phyloP scores from a whole-genome alignment of 2,888 invertebrate species.

The Lepidocyrtoides sp. region DNA sequence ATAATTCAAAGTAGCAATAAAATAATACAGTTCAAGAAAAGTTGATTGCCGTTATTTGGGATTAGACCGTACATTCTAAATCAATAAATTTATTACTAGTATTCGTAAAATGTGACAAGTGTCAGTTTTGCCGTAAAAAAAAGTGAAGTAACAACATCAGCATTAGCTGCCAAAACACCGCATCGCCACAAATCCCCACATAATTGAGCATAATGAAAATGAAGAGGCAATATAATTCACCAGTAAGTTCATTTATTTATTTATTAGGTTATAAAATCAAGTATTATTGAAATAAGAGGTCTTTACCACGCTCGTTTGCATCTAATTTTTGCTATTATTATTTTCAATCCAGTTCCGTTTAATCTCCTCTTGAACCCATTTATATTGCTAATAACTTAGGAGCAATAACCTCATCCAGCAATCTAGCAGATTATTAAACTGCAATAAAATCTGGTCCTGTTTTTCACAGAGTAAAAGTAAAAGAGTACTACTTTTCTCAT shows the following conservation, averaged over 20 bases:
- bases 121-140: no score
- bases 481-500: neutral
- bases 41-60: no score
- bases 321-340: neutral
- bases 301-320: neutral
- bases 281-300: neutral
- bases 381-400: neutral
- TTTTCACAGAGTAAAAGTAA: neutral
- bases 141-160: no score
- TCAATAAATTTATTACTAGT: no score
- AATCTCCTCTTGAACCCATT: slow-evolving; percentile 31
- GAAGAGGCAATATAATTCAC: no score
- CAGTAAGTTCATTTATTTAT: neutral
- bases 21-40: neutral
- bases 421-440: slow-evolving; percentile 52
- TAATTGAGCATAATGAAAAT: neutral
- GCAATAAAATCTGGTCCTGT: slow-evolving; percentile 66
- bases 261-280: neutral
- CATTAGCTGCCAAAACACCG: no score
- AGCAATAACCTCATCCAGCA: slow-evolving; percentile 67
- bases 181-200: neutral
- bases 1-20: no score
- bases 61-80: no score
- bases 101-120: no score
- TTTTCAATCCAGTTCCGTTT: neutral